Conservation (phyloP, 2,113 vertebrate species). For the Podarcis muralis region DNA sequence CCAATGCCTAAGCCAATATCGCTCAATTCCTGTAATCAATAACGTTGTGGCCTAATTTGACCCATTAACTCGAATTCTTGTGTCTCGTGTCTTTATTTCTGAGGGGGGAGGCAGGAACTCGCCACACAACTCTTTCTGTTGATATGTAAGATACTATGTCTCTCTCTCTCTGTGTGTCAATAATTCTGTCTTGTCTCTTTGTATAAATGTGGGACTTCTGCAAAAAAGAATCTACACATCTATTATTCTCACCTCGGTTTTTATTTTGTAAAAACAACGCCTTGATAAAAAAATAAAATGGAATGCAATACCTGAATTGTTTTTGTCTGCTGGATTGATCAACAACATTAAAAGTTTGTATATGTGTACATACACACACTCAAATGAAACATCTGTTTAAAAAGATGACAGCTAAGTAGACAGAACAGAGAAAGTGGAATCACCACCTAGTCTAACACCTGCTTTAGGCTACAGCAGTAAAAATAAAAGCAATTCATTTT, state of each 20-base stretch:
- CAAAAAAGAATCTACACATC: neutral
- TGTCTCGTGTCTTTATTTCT: too few species aligned
- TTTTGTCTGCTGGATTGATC: conserved; percentile 13
- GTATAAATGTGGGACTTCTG: too few species aligned
- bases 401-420: conserved; percentile 40
- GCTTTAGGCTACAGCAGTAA: conserved; percentile 55
- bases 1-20: too few species aligned
- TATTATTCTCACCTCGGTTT: conserved; percentile 19
- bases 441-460: conserved; percentile 34
- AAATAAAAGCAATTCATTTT: conserved; percentile 53
- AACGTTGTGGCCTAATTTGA: too few species aligned
- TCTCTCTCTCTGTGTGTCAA: too few species aligned
- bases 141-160: too few species aligned
- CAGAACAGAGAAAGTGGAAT: conserved; percentile 5
- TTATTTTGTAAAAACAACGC: conserved; percentile 10
- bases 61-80: too few species aligned
- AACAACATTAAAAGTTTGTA: conserved; percentile 12
- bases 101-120: too few species aligned
- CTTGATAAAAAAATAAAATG: neutral
- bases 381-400: conserved; percentile 31
- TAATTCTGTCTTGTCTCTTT: too few species aligned
- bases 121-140: too few species aligned
- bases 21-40: too few species aligned
- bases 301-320: neutral
- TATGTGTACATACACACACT: neutral